Base-by-base conservation (phyloP, 2,888 invertebrate genomes). In the Molanna angustata region DNA sequence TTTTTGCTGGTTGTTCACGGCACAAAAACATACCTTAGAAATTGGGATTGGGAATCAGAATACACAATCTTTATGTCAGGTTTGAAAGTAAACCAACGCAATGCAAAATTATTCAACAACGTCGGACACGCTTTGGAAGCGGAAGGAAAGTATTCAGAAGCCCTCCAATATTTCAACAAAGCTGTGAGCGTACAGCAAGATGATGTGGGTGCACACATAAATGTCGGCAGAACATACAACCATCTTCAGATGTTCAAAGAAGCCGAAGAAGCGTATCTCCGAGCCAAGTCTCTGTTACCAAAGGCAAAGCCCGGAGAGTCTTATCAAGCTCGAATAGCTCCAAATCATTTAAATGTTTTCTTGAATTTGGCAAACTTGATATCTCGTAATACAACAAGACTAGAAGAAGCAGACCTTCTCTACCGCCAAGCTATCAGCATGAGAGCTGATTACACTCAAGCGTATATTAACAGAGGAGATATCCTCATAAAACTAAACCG, bases 21-120 rank as follows among this genome's bases (percentile, higher is more conserved):
- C 40, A 78, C 85, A 13, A 95, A 94, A 73, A 94, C 95, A 1
- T 87, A 89, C 66, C 73, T 84, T 44, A 83, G 96, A 59, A 96
- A 95, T 73, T 86, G 85, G 77, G 95, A 96, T 72, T 96, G 94
- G 94, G 83, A 87, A 69, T 87, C 88, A 61, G 96, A 97, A 71
- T 94, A 95, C 69, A 85, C 90, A 17, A 86, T 97, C 65, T 97
- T 96, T 73, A 91, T 90, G 80, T 90, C 95, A 2, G 96, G 95
- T 11, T 75, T 97, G 48, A 80, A 79, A 69, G 81, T 94, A 41
- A 95, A 93, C 68, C 86, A 87, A 62, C 83, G 86, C 60, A 97
- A 97, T 73, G 97, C 97, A 18, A 97, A 97, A 71, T 78, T 97
- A 18, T 97, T 92, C 74, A 97, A 97, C 73, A 97, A 97, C 71